Percentiles rank a stretch among this genome's conserved stretches.
Evolutionary conservation across 1,140 invertebrate species (phyloP).

Genomic region (Nixonia krombeini): DNA sequence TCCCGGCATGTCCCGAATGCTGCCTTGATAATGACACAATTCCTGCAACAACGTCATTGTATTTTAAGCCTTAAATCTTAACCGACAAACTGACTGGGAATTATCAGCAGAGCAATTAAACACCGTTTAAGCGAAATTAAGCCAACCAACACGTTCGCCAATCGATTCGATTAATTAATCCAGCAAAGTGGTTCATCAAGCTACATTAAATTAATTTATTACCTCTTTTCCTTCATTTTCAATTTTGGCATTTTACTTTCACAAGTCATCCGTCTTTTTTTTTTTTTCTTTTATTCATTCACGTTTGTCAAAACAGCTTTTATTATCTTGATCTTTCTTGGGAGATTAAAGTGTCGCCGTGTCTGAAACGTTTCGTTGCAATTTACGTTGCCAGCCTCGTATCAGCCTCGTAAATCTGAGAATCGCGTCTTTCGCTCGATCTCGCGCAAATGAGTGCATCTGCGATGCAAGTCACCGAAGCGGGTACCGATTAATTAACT

Average conservation of each 20-base stretch:
- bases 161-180: too few species aligned
- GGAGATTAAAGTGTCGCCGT: too few species aligned
- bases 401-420: too few species aligned
- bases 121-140: neutral
- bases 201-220: too few species aligned
- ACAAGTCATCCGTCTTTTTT: neutral
- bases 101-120: neutral
- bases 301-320: neutral
- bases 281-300: neutral
- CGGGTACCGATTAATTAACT: too few species aligned
- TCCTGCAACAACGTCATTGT: constrained; percentile 73
- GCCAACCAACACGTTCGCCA: too few species aligned
- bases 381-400: too few species aligned
- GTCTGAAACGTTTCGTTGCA: neutral
- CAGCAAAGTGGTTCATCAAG: too few species aligned
- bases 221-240: neutral
- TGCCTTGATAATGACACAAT: constrained; percentile 88
- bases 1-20: constrained; percentile 76
- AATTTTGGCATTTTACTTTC: neutral
- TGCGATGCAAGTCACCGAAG: too few species aligned
- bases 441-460: too few species aligned
- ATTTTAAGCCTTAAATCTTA: neutral
- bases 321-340: too few species aligned
- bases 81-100: neutral
- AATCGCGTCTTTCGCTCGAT: too few species aligned